Percentiles rank a stretch among this genome's conserved stretches.
phyloP scores from a whole-genome alignment of 2,888 invertebrate species.

The Sphaeridia pumilis region DNA sequence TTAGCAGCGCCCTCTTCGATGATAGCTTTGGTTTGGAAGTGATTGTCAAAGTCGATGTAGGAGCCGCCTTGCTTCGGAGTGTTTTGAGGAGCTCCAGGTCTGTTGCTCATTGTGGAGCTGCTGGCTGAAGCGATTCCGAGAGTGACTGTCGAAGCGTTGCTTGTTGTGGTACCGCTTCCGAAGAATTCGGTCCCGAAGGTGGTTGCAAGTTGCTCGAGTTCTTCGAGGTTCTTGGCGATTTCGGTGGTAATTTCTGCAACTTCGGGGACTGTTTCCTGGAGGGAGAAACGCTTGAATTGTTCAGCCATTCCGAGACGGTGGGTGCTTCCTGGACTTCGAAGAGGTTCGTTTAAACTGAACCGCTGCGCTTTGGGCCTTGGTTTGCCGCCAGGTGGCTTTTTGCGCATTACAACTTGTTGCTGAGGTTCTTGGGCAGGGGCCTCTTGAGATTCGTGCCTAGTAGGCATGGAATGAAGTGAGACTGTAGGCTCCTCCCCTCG shows the following conservation, averaged over 20 bases:
- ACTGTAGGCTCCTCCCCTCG: constrained; percentile 23
- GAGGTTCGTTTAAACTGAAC: constrained; percentile 11
- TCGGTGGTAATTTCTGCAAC: constrained; percentile 33
- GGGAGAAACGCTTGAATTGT: constrained; percentile 31
- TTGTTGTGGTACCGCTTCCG: not conserved
- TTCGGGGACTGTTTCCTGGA: constrained; percentile 32
- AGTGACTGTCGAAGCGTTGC: not conserved
- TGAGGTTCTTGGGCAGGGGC: not conserved
- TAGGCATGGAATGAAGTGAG: constrained; percentile 23
- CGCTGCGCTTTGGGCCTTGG: not conserved
- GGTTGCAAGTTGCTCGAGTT: constrained; percentile 24
- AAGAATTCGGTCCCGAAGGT: constrained; percentile 11
- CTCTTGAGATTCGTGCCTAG: not conserved
- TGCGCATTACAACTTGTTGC: constrained; percentile 5
- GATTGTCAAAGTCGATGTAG: constrained; percentile 32
- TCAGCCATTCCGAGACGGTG: constrained; percentile 16
- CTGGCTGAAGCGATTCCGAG: not conserved
- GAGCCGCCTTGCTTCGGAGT: constrained; percentile 31
- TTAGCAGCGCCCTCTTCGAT: constrained; percentile 21
- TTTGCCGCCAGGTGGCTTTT: not conserved
- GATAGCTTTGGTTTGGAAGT: constrained; percentile 16
- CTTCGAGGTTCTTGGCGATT: constrained; percentile 30
- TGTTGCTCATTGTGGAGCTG: not conserved
- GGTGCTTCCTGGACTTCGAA: constrained; percentile 6
- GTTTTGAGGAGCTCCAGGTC: constrained; percentile 25